Evolutionary conservation across 2,797 vertebrate species (phyloP).

Genomic region (Acestrorhynchus altus): DNA sequence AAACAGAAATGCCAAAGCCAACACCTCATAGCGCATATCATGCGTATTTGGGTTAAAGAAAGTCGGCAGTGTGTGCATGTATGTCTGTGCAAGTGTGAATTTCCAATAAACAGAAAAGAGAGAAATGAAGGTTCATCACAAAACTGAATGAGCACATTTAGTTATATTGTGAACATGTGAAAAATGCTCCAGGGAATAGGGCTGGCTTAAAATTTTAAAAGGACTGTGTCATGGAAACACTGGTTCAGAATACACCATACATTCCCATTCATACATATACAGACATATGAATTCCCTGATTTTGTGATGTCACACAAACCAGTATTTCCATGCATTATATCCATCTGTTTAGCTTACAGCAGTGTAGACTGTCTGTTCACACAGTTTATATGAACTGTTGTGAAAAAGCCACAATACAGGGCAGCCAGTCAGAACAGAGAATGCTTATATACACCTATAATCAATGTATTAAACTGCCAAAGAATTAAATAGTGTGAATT

Average conservation of each 20-base stretch:
- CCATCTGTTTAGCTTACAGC: too few relatives aligned
- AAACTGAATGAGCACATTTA: conserved; percentile 68
- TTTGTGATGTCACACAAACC: background rate
- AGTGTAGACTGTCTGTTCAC: too few relatives aligned
- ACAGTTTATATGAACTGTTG: too few relatives aligned
- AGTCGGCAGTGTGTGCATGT: conserved; percentile 27
- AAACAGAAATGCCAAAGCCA: conserved; percentile 12
- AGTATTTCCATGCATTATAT: too few relatives aligned
- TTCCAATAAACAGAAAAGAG: conserved; percentile 24
- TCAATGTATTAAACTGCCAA: too few relatives aligned
- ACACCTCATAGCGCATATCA: conserved; percentile 1
- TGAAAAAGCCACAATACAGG: too few relatives aligned
- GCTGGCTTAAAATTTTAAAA: too few relatives aligned
- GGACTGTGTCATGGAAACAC: background rate
- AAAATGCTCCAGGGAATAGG: conserved; percentile 56
- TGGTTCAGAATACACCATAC: background rate
- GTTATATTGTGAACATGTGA: conserved; percentile 65
- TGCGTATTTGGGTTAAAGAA: background rate
- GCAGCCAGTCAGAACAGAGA: too few relatives aligned
- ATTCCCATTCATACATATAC: background rate
- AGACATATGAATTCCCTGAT: background rate
- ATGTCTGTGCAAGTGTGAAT: conserved; percentile 43
- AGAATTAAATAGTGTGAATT: too few relatives aligned
- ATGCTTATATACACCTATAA: too few relatives aligned
- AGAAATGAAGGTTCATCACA: conserved; percentile 46